phyloP scores from a whole-genome alignment of 2,888 invertebrate genomes.

The Dolichomitus sp. region DNA sequence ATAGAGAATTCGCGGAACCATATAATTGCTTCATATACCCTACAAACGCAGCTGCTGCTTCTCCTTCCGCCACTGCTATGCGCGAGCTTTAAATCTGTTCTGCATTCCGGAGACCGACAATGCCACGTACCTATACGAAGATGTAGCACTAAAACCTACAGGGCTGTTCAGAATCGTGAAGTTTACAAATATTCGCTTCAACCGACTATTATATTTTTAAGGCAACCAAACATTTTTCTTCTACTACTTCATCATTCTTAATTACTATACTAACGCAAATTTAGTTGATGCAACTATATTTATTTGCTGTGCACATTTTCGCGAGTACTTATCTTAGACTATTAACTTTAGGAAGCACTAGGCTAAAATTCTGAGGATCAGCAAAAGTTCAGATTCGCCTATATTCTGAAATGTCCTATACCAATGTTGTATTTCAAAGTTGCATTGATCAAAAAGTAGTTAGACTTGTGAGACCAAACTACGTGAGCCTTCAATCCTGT shows the following conservation, averaged over 20 bases:
- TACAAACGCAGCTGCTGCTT: background rate
- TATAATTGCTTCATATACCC: constrained; percentile 82
- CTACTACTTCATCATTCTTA: too few relatives aligned
- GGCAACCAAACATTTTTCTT: too few relatives aligned
- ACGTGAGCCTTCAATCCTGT: background rate
- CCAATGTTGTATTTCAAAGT: background rate
- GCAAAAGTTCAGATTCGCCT: background rate
- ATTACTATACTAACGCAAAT: too few relatives aligned
- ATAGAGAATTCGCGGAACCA: constrained; percentile 77
- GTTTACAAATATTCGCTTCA: background rate
- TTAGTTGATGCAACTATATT: too few relatives aligned
- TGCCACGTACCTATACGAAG: constrained; percentile 1
- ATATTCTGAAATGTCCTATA: background rate
- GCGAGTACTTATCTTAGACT: background rate
- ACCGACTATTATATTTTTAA: too few relatives aligned
- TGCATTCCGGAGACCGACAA: constrained; percentile 69
- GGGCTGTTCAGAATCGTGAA: background rate
- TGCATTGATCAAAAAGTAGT: background rate
- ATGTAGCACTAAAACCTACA: background rate
- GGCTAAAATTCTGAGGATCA: background rate
- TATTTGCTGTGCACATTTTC: too few relatives aligned
- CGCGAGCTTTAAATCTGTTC: constrained; percentile 74
- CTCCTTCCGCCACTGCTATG: constrained; percentile 47
- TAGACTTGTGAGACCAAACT: background rate
- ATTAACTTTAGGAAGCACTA: background rate